Percentiles rank a stretch among this genome's conserved stretches.
Conservation (phyloP, 2,113 vertebrate species). For the Hiodon tergisus region DNA sequence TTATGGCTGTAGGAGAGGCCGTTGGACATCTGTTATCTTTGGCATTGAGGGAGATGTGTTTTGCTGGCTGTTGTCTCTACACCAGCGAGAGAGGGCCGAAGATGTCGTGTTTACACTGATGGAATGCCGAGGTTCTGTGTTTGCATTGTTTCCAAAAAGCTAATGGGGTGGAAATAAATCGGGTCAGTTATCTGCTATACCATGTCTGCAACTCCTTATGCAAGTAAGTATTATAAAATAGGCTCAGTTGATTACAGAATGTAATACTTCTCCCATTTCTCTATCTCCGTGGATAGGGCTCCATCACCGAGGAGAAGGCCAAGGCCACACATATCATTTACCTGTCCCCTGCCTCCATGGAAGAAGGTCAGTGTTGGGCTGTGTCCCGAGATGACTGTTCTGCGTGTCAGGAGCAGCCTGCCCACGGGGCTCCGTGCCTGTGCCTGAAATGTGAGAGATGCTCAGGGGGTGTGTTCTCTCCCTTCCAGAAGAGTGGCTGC, state of each 20-base stretch:
- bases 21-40: not conserved
- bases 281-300: constrained; percentile 60
- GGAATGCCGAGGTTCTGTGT: not conserved
- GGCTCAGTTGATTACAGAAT: too few species aligned
- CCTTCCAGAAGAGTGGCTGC: constrained; percentile 87
- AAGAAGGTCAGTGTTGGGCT: constrained; percentile 70
- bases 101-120: not conserved
- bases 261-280: not conserved
- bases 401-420: not conserved
- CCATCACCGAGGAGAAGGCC: constrained; percentile 79
- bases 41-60: not conserved
- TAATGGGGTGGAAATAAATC: too few species aligned
- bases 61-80: too few species aligned
- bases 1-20: too few species aligned
- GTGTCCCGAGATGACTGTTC: too few species aligned
- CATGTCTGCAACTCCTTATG: not conserved
- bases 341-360: constrained; percentile 67
- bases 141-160: not conserved
- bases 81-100: too few species aligned
- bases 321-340: constrained; percentile 88
- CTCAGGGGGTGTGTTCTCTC: not conserved
- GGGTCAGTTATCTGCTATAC: not conserved
- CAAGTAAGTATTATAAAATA: too few species aligned
- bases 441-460: not conserved
- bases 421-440: too few species aligned